phyloP scores from a whole-genome alignment of 2,888 invertebrate genomes.

The Zootermopsis nevadensis region DNA sequence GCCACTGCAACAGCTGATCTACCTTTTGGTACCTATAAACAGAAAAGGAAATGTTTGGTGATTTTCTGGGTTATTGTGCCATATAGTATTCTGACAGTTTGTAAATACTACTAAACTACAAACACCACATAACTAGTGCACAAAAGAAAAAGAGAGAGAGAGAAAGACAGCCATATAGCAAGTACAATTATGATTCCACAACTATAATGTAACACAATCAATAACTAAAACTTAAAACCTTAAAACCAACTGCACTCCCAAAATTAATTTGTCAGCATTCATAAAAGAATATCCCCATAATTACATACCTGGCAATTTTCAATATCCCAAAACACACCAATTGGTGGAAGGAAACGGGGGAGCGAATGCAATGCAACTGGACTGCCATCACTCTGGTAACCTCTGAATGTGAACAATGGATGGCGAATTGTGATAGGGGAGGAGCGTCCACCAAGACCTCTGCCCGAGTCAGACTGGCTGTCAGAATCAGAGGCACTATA shows the following conservation, averaged over 20 bases:
- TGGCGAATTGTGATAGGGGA: slow-evolving; percentile 27
- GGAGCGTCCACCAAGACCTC: slow-evolving; percentile 13
- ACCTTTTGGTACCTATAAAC: slow-evolving; percentile 77
- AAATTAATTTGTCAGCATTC: no score
- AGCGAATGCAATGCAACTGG: slow-evolving; percentile 42
- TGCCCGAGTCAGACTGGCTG: slow-evolving; percentile 47
- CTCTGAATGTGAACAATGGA: slow-evolving; percentile 25
- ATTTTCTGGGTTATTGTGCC: neutral
- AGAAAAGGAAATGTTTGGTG: neutral
- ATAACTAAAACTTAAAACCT: no score
- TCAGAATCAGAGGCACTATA: slow-evolving; percentile 48
- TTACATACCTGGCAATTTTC: slow-evolving; percentile 82
- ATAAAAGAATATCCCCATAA: neutral
- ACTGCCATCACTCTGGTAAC: slow-evolving; percentile 45
- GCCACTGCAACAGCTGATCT: slow-evolving; percentile 85
- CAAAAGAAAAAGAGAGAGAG: no score
- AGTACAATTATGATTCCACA: no score
- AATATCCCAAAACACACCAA: slow-evolving; percentile 94
- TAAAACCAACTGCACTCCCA: no score
- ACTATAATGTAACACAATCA: no score
- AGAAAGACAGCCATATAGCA: neutral
- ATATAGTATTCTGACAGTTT: neutral
- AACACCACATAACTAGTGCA: neutral
- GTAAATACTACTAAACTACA: neutral
- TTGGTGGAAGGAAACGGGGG: slow-evolving; percentile 67